phyloP scores from a whole-genome alignment of 2,888 invertebrate species.

The Mythimna impura region DNA sequence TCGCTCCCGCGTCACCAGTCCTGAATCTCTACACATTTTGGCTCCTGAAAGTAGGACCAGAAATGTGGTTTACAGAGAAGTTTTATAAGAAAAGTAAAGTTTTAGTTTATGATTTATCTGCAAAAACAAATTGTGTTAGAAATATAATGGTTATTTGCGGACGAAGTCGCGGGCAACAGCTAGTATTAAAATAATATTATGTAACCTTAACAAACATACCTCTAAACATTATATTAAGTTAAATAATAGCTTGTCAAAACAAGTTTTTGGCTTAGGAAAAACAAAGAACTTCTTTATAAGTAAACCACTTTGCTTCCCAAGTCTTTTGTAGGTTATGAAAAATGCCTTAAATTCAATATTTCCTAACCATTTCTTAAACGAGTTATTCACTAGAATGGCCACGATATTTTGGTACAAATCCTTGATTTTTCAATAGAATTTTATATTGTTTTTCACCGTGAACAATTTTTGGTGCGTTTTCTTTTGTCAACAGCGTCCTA shows the following conservation, averaged over 20 bases:
- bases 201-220: too few species aligned
- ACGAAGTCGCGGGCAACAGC: too few species aligned
- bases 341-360: slow-evolving; percentile 1
- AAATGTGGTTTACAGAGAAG: too few species aligned
- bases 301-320: not conserved
- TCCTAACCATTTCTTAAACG: not conserved
- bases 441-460: slow-evolving; percentile 20
- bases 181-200: too few species aligned
- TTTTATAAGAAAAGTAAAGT: too few species aligned
- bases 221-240: too few species aligned
- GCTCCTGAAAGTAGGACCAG: too few species aligned
- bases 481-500: slow-evolving; percentile 17
- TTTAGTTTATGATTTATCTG: too few species aligned
- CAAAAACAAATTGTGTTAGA: too few species aligned
- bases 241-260: not conserved
- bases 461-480: slow-evolving; percentile 10
- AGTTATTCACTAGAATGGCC: not conserved
- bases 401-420: slow-evolving; percentile 3
- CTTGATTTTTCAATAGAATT: slow-evolving; percentile 2
- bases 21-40: too few species aligned
- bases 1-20: too few species aligned
- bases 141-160: too few species aligned
- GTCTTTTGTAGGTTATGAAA: not conserved
- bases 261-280: not conserved
- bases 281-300: not conserved